These are phyloP conservation scores for Cyclargus thomasi DNA, from an alignment of 1,140 invertebrate genomes.

Conservation along the genomic window DNA sequence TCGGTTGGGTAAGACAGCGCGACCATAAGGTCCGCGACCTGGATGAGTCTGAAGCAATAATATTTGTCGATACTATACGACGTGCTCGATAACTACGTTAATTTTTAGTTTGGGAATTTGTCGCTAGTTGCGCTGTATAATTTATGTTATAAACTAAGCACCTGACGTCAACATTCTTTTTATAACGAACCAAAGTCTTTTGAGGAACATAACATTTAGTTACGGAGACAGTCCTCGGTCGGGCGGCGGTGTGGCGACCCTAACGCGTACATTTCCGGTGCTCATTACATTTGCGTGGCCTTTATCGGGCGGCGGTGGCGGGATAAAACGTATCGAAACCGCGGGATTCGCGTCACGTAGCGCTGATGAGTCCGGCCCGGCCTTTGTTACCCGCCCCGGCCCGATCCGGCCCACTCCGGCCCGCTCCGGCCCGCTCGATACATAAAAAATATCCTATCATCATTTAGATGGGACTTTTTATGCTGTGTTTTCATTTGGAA, in stretches of 20 bases:
- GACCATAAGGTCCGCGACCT: too few species aligned
- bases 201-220: neutral
- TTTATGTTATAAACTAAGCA: neutral
- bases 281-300: neutral
- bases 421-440: neutral
- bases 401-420: too few species aligned
- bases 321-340: neutral
- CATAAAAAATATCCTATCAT: slow-evolving; percentile 3
- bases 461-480: neutral
- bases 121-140: too few species aligned
- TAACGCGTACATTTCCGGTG: neutral
- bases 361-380: neutral
- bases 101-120: too few species aligned
- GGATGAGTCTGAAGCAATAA: too few species aligned
- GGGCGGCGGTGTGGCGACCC: neutral
- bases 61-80: too few species aligned
- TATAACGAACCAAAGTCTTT: too few species aligned
- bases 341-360: neutral
- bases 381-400: neutral
- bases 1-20: too few species aligned
- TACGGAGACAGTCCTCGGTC: neutral
- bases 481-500: neutral
- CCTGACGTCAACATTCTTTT: too few species aligned
- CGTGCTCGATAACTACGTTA: too few species aligned
- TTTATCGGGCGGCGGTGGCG: neutral